These are phyloP conservation scores for Solea senegalensis DNA, from an alignment of 2,113 vertebrate genomes.

Conservation along the genomic window DNA sequence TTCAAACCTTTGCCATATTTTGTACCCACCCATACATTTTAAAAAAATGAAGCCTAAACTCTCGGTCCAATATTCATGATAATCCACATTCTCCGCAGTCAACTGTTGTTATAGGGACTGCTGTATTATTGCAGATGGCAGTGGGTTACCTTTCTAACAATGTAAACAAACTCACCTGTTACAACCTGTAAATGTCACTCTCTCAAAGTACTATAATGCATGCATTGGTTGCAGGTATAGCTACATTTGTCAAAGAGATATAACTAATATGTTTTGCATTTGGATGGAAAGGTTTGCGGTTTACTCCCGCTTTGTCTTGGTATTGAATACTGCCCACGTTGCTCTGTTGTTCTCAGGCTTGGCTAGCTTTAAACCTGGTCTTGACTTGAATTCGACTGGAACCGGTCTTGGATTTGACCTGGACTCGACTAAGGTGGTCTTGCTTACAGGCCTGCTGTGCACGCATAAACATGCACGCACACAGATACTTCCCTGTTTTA, in stretches of 20 bases:
- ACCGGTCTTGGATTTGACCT: conserved; percentile 45
- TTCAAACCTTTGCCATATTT: too few relatives aligned
- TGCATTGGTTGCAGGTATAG: not conserved
- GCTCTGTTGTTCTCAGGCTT: conserved; percentile 18
- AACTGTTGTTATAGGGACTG: too few relatives aligned
- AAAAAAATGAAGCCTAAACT: too few relatives aligned
- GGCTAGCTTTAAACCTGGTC: conserved; percentile 33
- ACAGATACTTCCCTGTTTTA: conserved; percentile 39
- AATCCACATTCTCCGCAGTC: too few relatives aligned
- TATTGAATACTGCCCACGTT: conserved; percentile 14
- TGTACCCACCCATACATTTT: too few relatives aligned
- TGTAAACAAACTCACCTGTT: not conserved
- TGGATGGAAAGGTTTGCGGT: conserved; percentile 20
- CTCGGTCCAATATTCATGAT: too few relatives aligned
- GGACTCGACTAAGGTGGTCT: conserved; percentile 50
- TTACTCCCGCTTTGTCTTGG: conserved; percentile 27
- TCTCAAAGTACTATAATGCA: not conserved
- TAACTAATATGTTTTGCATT: conserved; percentile 16
- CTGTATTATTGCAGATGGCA: too few relatives aligned
- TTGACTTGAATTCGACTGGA: conserved; percentile 53
- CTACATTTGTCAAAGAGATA: not conserved
- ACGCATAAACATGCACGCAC: conserved; percentile 29
- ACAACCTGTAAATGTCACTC: too few relatives aligned
- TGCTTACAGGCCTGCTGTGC: conserved; percentile 35
- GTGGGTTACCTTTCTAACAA: not conserved